Percentiles rank a stretch among this genome's conserved stretches.
phyloP scores from a whole-genome alignment of 2,113 vertebrate species.

The Strigops habroptila region DNA sequence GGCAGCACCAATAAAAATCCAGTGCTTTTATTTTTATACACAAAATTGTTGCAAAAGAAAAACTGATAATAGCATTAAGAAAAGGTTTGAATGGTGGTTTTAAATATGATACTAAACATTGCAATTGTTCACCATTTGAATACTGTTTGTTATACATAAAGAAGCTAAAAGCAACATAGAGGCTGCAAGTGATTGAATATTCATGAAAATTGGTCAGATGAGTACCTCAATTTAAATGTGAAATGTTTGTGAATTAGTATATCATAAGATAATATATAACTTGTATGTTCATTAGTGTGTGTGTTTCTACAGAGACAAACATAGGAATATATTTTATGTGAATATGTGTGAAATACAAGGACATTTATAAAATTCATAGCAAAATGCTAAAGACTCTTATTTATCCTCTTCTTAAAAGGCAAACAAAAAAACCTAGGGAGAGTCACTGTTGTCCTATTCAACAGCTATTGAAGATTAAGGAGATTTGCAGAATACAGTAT shows the following conservation, averaged over 20 bases:
- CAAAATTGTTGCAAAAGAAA: constrained; percentile 84
- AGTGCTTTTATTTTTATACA: constrained; percentile 84
- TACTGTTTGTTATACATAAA: constrained; percentile 83
- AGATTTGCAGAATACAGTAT: not conserved
- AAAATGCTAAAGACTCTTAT: not conserved
- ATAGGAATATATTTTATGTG: not conserved
- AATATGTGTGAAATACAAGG: not conserved
- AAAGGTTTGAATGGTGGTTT: constrained; percentile 82
- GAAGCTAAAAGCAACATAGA: constrained; percentile 75
- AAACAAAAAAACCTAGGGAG: not conserved
- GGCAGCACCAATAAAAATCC: constrained; percentile 82
- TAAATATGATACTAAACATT: constrained; percentile 87
- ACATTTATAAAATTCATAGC: not conserved
- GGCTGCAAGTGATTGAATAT: constrained; percentile 53
- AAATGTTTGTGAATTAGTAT: constrained; percentile 43
- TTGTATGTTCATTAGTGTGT: not conserved
- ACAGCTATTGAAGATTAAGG: not conserved
- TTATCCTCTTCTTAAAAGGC: not conserved
- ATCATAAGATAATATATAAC: not conserved
- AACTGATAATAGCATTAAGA: constrained; percentile 84
- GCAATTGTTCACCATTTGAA: constrained; percentile 81
- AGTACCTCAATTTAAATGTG: constrained; percentile 56
- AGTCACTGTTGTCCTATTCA: not conserved
- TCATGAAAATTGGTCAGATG: constrained; percentile 61
- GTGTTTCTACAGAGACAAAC: not conserved